A percentile compares a stretch with the other conserved stretches of the same genome.
Conservation (phyloP, 2,797 vertebrate genomes). For the Acanthurus lineatus region DNA sequence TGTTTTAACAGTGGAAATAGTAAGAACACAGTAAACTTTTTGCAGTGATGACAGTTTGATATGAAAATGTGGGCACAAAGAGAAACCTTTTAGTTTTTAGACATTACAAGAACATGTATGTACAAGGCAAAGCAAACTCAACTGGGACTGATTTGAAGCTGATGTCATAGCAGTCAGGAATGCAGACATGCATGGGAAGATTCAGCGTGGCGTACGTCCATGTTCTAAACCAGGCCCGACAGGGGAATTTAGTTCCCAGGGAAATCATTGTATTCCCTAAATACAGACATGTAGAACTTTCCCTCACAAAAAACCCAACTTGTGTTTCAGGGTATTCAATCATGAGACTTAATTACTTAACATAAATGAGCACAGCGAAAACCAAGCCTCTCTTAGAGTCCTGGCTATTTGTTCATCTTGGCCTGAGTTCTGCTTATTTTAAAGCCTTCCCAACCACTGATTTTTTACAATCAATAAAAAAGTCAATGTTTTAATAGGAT, state of each 20-base stretch:
- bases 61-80: background rate
- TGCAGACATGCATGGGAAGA: constrained; percentile 57
- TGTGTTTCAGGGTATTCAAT: constrained; percentile 44
- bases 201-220: constrained; percentile 43
- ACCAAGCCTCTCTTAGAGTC: constrained; percentile 52
- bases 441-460: constrained; percentile 23
- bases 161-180: constrained; percentile 64
- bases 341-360: constrained; percentile 58
- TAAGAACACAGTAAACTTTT: background rate
- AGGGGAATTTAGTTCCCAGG: constrained; percentile 61
- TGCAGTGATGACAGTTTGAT: constrained; percentile 1
- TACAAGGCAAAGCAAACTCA: constrained; percentile 10
- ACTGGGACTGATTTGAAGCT: constrained; percentile 40
- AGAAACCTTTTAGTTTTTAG: constrained; percentile 1
- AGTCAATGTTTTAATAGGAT: constrained; percentile 39
- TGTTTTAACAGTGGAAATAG: too few species aligned
- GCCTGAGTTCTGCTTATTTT: constrained; percentile 27
- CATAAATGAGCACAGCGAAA: constrained; percentile 58
- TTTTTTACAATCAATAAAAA: constrained; percentile 30
- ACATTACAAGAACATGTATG: constrained; percentile 12
- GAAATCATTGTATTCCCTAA: constrained; percentile 55
- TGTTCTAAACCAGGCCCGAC: constrained; percentile 40
- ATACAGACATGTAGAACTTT: constrained; percentile 45
- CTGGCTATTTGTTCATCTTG: constrained; percentile 59
- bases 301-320: constrained; percentile 38